Evolutionary conservation across 2,888 invertebrate species (phyloP).

Genomic region (Andrena minutula): DNA sequence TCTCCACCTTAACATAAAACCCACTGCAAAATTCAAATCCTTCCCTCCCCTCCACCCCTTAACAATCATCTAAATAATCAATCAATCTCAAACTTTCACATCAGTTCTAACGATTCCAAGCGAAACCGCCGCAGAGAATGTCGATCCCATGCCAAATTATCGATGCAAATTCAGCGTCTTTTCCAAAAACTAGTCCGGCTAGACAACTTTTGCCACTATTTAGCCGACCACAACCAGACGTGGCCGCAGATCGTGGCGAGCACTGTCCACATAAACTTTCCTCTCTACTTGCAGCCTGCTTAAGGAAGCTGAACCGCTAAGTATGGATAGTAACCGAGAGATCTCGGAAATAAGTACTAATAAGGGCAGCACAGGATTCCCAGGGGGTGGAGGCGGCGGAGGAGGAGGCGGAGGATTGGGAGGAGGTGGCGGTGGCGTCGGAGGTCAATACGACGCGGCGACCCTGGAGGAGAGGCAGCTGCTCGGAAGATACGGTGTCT

Average conservation of each 20-base stretch:
- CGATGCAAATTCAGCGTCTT: background rate
- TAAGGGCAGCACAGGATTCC: conserved; percentile 82
- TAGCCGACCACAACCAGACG: conserved; percentile 58
- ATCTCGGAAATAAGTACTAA: conserved; percentile 84
- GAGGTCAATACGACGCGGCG: conserved; percentile 80
- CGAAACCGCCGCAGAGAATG: conserved; percentile 40
- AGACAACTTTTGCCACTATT: background rate
- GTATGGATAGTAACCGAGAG: conserved; percentile 88
- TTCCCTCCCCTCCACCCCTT: too few species aligned
- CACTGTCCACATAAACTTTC: conserved; percentile 41
- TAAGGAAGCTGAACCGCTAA: conserved; percentile 95
- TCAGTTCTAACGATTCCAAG: conserved; percentile 37
- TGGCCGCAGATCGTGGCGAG: conserved; percentile 53
- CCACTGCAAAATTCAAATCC: too few species aligned
- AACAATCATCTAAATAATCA: background rate
- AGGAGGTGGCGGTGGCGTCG: conserved; percentile 77
- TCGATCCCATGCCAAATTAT: conserved; percentile 41
- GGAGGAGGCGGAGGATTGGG: conserved; percentile 82
- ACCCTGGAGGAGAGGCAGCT: conserved; percentile 94
- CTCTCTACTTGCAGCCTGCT: conserved; percentile 87
- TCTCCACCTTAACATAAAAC: too few species aligned
- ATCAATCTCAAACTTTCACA: background rate
- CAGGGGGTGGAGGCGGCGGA: conserved; percentile 84
- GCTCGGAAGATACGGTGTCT: conserved; percentile 97
- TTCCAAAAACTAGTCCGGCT: background rate